A percentile compares a stretch with the other conserved stretches of the same genome.
These are phyloP conservation scores for Diachasma alloeum DNA, from an alignment of 1,140 invertebrate species.

Conservation along the genomic window DNA sequence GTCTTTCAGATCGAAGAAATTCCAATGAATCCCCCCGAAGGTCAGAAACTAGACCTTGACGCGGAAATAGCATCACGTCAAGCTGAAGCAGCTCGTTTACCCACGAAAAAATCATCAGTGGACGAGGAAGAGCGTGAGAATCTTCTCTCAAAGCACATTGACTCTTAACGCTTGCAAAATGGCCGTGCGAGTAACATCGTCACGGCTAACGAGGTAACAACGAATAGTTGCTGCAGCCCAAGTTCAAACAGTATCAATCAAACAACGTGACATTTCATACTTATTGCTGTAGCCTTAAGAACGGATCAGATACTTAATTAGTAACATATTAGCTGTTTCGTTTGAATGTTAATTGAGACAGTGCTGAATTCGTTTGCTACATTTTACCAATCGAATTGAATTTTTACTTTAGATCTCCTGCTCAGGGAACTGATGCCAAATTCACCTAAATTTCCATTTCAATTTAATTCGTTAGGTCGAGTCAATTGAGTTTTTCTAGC, in stretches of 20 bases:
- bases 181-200: constrained; percentile 37
- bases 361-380: not conserved
- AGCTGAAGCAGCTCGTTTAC: constrained; percentile 37
- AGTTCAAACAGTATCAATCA: not conserved
- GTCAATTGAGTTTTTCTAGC: not conserved
- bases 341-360: not conserved
- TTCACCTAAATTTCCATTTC: not conserved
- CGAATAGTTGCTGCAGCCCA: not conserved
- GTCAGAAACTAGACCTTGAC: constrained; percentile 42
- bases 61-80: constrained; percentile 44
- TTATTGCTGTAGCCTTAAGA: not conserved
- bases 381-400: not conserved
- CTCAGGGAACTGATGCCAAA: constrained; percentile 20
- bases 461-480: not conserved
- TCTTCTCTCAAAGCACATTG: constrained; percentile 49
- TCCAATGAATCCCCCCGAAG: constrained; percentile 36
- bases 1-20: constrained; percentile 1
- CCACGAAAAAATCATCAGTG: constrained; percentile 39
- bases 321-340: not conserved
- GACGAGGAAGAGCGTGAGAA: constrained; percentile 53
- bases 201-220: constrained; percentile 25
- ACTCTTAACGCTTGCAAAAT: constrained; percentile 56
- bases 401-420: not conserved
- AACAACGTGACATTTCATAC: not conserved
- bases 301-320: not conserved